Conservation (phyloP, 2,888 invertebrate species). For the Chalcis sispes region DNA sequence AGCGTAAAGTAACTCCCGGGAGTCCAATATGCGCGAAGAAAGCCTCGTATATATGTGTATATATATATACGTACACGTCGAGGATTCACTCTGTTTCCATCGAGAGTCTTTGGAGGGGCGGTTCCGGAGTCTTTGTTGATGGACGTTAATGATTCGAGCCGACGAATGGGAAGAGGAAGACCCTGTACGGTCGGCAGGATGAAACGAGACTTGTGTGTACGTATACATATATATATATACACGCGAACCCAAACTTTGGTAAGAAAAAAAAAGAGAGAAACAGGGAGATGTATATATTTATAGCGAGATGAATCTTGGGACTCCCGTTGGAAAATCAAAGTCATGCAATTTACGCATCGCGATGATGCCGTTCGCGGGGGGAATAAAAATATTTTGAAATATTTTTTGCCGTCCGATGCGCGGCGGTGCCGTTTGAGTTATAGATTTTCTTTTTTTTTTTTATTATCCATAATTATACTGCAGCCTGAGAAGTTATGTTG, state of each 20-base stretch:
- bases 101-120: constrained; percentile 54
- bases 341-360: constrained; percentile 32
- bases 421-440: constrained; percentile 1
- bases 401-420: background rate
- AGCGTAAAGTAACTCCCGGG: constrained; percentile 59
- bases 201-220: constrained; percentile 13
- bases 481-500: no score
- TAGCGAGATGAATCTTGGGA: background rate
- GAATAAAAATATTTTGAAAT: constrained; percentile 42
- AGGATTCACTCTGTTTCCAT: constrained; percentile 1
- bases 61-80: constrained; percentile 36
- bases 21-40: constrained; percentile 63
- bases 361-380: background rate
- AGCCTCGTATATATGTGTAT: constrained; percentile 52
- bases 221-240: no score
- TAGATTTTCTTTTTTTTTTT: constrained; percentile 17
- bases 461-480: no score
- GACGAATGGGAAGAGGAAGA: constrained; percentile 13
- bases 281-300: background rate
- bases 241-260: no score
- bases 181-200: constrained; percentile 27
- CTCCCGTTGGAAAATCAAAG: constrained; percentile 36
- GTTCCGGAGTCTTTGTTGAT: constrained; percentile 57
- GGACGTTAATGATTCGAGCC: constrained; percentile 61
- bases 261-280: background rate